Conservation (phyloP, 2,888 invertebrate genomes). For the Augochlorella aurata region DNA sequence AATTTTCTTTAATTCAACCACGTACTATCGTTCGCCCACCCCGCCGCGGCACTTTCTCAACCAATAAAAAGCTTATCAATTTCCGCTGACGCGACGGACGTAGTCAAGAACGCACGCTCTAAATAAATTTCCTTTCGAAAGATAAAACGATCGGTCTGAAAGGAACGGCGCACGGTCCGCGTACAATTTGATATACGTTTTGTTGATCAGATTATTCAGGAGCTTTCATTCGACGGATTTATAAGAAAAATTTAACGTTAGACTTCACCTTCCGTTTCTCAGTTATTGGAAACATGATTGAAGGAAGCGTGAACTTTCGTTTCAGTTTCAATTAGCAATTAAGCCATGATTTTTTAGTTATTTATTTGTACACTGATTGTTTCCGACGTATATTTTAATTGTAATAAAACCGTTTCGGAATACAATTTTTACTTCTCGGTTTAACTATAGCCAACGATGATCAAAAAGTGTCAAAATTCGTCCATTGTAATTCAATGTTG, state of each 20-base stretch:
- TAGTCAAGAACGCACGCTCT: conserved; percentile 22
- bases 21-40: conserved; percentile 13
- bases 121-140: conserved; percentile 27
- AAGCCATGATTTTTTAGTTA: no score
- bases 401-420: no score
- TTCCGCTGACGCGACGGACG: conserved; percentile 35
- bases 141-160: neutral
- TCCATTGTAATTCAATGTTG: no score
- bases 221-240: neutral
- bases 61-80: conserved; percentile 52
- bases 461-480: no score
- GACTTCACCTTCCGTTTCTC: neutral
- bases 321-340: no score
- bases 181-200: conserved; percentile 8
- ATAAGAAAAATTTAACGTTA: neutral
- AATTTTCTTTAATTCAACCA: conserved; percentile 43
- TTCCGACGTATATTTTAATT: no score
- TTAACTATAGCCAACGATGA: no score
- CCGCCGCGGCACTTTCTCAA: conserved; percentile 21
- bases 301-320: neutral
- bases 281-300: neutral
- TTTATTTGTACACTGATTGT: no score
- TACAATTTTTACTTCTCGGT: no score
- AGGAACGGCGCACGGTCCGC: no score
- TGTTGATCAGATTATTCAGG: conserved; percentile 18